Conservation (phyloP, 2,797 vertebrate genomes). For the Eupleurogrammus muticus region DNA sequence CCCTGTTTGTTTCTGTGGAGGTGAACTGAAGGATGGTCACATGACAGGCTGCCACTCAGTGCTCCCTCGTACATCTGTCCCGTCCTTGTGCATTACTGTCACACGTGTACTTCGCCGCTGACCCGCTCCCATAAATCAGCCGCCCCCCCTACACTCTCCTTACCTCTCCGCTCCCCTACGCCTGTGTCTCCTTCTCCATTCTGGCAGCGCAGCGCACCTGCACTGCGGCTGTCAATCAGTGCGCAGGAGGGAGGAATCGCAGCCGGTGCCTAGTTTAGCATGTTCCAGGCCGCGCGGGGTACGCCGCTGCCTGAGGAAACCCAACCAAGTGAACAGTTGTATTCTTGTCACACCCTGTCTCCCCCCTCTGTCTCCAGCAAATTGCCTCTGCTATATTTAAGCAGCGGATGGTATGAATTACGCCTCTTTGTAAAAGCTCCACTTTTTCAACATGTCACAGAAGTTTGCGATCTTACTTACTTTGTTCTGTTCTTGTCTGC, state of each 20-base stretch:
- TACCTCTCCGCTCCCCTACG: conserved; percentile 33
- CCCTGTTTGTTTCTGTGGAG: conserved; percentile 46
- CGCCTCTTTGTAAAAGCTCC: conserved; percentile 49
- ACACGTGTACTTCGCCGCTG: conserved; percentile 63
- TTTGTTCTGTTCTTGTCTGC: conserved; percentile 48
- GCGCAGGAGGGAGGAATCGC: conserved; percentile 48
- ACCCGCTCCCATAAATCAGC: conserved; percentile 78
- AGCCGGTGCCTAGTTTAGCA: conserved; percentile 65
- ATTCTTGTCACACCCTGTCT: conserved; percentile 59
- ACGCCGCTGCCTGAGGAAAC: conserved; percentile 61
- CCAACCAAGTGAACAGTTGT: conserved; percentile 57
- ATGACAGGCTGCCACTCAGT: conserved; percentile 72
- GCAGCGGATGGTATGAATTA: conserved; percentile 57
- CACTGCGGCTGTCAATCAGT: conserved; percentile 80
- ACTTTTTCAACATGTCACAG: conserved; percentile 59
- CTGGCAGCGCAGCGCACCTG: conserved; percentile 67
- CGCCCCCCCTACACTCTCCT: conserved; percentile 31
- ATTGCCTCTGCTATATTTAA: conserved; percentile 71
- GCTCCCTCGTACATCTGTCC: conserved; percentile 74
- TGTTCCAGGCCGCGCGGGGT: conserved; percentile 61
- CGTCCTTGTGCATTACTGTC: conserved; percentile 79
- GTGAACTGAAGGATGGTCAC: conserved; percentile 61
- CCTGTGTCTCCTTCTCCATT: conserved; percentile 61
- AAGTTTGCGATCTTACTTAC: conserved; percentile 69
- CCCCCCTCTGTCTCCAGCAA: conserved; percentile 62